Conservation (phyloP, 2,113 vertebrate species). For the Apus apus region DNA sequence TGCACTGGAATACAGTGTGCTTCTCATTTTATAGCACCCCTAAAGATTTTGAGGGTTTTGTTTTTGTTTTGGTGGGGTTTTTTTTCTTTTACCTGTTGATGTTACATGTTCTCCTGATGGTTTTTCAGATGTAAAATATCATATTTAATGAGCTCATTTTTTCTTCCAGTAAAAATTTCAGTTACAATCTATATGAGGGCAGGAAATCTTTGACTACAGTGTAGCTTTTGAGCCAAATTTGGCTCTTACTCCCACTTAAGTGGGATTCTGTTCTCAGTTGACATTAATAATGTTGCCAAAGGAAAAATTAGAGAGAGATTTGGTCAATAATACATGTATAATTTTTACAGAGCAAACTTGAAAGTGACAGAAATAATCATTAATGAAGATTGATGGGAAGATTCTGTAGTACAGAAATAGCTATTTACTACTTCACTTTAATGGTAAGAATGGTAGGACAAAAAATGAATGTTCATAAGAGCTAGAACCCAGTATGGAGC, state of each 20-base stretch:
- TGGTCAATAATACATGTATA: neutral
- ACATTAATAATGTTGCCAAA: neutral
- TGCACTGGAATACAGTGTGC: neutral
- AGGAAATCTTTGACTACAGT: neutral
- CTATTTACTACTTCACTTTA: neutral
- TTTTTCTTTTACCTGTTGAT: neutral
- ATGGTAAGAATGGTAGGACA: neutral
- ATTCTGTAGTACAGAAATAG: neutral
- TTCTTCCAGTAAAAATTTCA: neutral
- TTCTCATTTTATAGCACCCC: neutral
- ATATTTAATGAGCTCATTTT: neutral
- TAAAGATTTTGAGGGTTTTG: neutral
- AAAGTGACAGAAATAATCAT: constrained; percentile 22
- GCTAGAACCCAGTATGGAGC: neutral
- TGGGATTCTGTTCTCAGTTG: neutral
- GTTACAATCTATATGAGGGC: neutral
- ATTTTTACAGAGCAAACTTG: neutral
- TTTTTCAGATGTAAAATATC: neutral
- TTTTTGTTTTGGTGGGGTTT: neutral
- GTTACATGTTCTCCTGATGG: neutral
- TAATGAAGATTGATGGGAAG: constrained; percentile 4
- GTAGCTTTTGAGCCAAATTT: neutral
- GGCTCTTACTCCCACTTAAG: neutral
- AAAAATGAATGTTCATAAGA: neutral
- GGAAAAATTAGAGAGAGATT: neutral